Base-by-base conservation (phyloP, 2,113 vertebrate genomes). In the Mormoops blainvillei region DNA sequence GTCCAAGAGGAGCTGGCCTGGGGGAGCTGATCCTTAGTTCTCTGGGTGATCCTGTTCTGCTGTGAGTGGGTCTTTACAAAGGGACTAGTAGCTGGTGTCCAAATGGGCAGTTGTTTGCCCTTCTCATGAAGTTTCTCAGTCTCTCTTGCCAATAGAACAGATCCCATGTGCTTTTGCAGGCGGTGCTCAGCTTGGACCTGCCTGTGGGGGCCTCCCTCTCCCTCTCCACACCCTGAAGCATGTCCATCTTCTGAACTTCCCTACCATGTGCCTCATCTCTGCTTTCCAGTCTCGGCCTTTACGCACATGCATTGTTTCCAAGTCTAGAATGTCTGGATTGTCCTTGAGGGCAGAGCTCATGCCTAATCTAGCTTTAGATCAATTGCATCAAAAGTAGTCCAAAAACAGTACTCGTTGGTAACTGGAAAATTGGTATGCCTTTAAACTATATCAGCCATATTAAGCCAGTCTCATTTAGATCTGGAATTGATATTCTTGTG, bases 231-330 rank as follows among this genome's bases (percentile, higher is more conserved):
- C 26, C 74, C 22, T 4, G n/a, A 43, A 16, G 41, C 11, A 2
- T 0, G 0, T 2, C 26, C 13, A 8, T 50, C 36, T 77, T 24
- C 33, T 31, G 58, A 63, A 18, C 7, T 13, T n/a, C 19, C 14
- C 0, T 5, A 11, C 16, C 28, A 12, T 0, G 1, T 36, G 11
- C 52, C 2, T 5, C 11, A 31, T 7, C 26, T 41, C 26, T 74
- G 45, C 11, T 73, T 70, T 24, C 38, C 67, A 2, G 31, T 36
- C 45, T 36, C 11, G 7, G n/a, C 48, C 73, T 58, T 38, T 45
- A 13, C 13, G 33, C 43, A 54, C 9, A 7, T 0, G 16, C 4
- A 28, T 70, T 33, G 33, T 73, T 33, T 68, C 11, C 2, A 61
- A 74, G 54, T 41, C 54, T 26, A n/a, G 22, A 22, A 9, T 7